phyloP scores from a whole-genome alignment of 2,113 vertebrate genomes.

The Cephalopterus ornatus region DNA sequence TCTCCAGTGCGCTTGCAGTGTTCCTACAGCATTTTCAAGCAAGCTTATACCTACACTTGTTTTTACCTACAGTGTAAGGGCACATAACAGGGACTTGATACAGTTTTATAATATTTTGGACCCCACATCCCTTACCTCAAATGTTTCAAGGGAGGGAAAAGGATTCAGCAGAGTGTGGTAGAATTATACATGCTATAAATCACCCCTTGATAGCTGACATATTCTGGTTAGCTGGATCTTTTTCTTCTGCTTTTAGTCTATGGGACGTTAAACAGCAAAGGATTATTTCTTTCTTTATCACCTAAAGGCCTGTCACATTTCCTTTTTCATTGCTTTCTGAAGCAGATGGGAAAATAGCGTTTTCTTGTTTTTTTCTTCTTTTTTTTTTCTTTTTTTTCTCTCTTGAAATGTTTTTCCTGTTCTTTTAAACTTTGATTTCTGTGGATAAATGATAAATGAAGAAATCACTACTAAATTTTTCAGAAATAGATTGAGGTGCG shows the following conservation, averaged over 20 bases:
- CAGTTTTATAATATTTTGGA: not conserved
- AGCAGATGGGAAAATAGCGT: not conserved
- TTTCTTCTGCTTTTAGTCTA: not conserved
- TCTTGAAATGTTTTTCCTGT: not conserved
- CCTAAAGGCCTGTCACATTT: not conserved
- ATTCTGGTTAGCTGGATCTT: not conserved
- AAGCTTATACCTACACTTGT: not conserved
- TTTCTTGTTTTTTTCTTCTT: not conserved
- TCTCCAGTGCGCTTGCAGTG: not conserved
- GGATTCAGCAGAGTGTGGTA: not conserved
- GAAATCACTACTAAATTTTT: not conserved
- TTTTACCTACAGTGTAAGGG: not conserved
- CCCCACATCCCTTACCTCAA: not conserved
- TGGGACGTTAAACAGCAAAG: not conserved
- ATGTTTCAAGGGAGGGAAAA: not conserved
- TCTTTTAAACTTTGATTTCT: not conserved
- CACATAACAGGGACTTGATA: not conserved
- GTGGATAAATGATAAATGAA: not conserved
- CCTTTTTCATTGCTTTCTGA: not conserved
- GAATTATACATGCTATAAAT: not conserved
- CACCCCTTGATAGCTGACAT: not conserved
- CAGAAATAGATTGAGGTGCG: not conserved
- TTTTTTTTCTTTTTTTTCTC: not conserved
- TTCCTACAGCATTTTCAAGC: not conserved
- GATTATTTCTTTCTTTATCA: not conserved